These are phyloP conservation scores for Pyrgilauda ruficollis DNA, from an alignment of 2,113 vertebrate genomes.

Conservation along the genomic window DNA sequence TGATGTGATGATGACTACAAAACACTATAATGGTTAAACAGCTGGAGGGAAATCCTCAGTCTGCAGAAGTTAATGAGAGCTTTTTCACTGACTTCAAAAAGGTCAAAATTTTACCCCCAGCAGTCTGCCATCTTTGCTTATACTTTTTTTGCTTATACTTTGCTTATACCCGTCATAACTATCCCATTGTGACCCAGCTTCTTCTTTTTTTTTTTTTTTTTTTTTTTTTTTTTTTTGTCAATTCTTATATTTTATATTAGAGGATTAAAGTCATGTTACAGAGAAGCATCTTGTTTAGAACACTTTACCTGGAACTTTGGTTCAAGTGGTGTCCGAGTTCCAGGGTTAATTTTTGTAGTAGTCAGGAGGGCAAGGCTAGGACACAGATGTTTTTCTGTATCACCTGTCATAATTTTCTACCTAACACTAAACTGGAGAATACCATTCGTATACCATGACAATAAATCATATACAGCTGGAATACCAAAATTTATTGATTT, in stretches of 20 bases:
- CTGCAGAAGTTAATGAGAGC: background rate
- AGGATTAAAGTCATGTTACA: background rate
- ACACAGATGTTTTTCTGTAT: background rate
- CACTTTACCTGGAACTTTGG: background rate
- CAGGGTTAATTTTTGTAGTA: background rate
- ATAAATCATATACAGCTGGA: background rate
- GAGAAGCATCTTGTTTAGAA: background rate
- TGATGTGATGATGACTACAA: background rate
- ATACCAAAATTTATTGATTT: background rate
- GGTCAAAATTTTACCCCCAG: background rate
- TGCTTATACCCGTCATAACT: background rate
- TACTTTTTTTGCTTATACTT: background rate
- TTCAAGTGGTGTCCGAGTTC: background rate
- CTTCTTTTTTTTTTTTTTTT: background rate
- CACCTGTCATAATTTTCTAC: background rate
- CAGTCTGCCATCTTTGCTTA: background rate
- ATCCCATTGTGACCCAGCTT: background rate
- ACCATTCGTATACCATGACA: background rate
- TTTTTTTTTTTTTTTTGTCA: background rate
- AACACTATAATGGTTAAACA: background rate
- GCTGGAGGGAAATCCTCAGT: background rate
- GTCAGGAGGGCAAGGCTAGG: background rate
- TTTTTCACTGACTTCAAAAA: background rate
- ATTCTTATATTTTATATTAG: background rate
- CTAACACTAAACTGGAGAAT: background rate